Evolutionary conservation across 2,888 invertebrate species (phyloP).

Genomic region (Lysandra bellargus): DNA sequence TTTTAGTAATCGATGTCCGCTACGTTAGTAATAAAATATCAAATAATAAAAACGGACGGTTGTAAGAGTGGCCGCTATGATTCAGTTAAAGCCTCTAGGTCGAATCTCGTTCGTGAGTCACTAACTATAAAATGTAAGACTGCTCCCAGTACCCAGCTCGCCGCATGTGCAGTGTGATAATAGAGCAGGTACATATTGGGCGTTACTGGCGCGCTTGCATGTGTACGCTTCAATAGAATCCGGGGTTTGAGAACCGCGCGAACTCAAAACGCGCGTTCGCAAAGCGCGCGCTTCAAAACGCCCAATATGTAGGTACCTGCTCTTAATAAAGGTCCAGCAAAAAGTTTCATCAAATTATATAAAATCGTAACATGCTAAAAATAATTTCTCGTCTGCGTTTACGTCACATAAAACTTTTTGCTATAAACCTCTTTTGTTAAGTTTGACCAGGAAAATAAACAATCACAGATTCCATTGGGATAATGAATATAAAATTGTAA

Average conservation of each 20-base stretch:
- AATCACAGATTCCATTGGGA: neutral
- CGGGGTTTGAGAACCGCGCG: too few relatives aligned
- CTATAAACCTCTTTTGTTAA: neutral
- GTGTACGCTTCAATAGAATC: too few relatives aligned
- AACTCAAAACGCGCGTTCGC: too few relatives aligned
- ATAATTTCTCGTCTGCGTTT: neutral
- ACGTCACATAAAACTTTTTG: neutral
- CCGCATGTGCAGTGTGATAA: conserved; percentile 9
- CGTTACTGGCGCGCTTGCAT: too few relatives aligned
- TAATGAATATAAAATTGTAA: neutral
- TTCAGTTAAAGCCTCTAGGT: conserved; percentile 22
- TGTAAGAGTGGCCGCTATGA: conserved; percentile 33
- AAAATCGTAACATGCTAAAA: neutral
- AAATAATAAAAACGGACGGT: conserved; percentile 41
- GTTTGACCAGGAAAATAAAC: conserved; percentile 7
- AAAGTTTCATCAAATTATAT: conserved; percentile 16
- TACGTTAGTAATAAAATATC: conserved; percentile 50
- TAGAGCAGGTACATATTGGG: too few relatives aligned
- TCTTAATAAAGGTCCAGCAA: neutral
- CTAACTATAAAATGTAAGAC: conserved; percentile 26
- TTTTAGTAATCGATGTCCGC: conserved; percentile 58
- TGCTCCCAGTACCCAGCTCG: conserved; percentile 31
- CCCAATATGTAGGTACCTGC: too few relatives aligned
- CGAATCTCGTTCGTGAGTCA: conserved; percentile 28
- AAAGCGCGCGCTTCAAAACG: too few relatives aligned